Conservation (phyloP, 2,113 vertebrate genomes). For the Zosterops hypoxanthus region DNA sequence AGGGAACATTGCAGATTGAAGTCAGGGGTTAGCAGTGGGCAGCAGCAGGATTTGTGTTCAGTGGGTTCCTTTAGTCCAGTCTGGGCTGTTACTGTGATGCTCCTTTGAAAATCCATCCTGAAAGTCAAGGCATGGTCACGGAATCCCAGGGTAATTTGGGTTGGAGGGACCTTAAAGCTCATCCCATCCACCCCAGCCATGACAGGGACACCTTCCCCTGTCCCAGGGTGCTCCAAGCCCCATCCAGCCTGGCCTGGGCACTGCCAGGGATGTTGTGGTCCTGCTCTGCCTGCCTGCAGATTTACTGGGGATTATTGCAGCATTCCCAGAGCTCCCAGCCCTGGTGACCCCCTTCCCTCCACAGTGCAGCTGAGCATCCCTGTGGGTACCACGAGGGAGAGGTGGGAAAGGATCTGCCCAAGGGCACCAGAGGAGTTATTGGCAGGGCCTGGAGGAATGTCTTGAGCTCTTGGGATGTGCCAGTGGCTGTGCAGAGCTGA, state of each 20-base stretch:
- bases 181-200: fast-evolving
- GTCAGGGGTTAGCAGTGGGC: not conserved
- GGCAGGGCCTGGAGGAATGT: not conserved
- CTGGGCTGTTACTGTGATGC: too few species aligned
- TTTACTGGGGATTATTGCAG: not conserved
- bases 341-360: fast-evolving
- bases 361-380: not conserved
- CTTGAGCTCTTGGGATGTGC: not conserved
- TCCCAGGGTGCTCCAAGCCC: not conserved
- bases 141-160: not conserved
- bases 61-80: not conserved
- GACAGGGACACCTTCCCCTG: not conserved
- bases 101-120: not conserved
- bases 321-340: not conserved
- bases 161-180: not conserved
- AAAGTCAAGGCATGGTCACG: fast-evolving
- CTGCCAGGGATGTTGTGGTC: not conserved
- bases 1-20: fast-evolving
- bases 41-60: not conserved
- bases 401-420: not conserved
- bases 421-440: fast-evolving
- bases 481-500: not conserved
- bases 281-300: not conserved
- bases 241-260: not conserved
- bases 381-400: fast-evolving